Percentiles rank a stretch among this genome's conserved stretches.
phyloP scores from a whole-genome alignment of 2,113 vertebrate genomes.

The Macaca mulatta region DNA sequence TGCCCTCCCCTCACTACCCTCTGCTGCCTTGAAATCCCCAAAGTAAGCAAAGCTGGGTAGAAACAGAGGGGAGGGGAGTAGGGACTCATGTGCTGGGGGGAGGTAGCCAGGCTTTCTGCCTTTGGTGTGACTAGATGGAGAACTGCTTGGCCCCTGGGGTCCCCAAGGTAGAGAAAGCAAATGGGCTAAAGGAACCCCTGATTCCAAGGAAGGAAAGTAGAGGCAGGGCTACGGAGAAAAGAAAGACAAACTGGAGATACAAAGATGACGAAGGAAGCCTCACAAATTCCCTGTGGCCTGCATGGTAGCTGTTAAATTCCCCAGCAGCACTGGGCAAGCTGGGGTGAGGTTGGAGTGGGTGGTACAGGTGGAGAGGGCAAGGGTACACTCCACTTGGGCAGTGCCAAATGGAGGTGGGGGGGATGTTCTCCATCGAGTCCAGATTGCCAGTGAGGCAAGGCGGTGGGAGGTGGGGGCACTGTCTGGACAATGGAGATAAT shows the following conservation, averaged over 20 bases:
- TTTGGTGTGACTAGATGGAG: constrained; percentile 78
- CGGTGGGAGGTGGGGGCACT: background rate
- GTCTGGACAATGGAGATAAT: constrained; percentile 33
- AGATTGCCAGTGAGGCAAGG: constrained; percentile 57
- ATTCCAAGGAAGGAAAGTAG: constrained; percentile 59
- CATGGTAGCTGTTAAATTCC: constrained; percentile 59
- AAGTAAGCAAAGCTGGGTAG: constrained; percentile 62
- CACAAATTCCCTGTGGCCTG: constrained; percentile 64
- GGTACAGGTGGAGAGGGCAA: background rate
- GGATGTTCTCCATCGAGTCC: constrained; percentile 45
- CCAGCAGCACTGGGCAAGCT: constrained; percentile 62
- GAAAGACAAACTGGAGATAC: constrained; percentile 47
- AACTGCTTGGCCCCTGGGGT: constrained; percentile 68
- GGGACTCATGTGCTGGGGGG: constrained; percentile 61
- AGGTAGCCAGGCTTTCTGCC: constrained; percentile 80
- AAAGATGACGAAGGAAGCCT: constrained; percentile 45
- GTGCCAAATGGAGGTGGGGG: constrained; percentile 54
- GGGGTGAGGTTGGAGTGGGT: constrained; percentile 29
- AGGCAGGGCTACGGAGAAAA: constrained; percentile 39
- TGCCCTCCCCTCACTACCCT: constrained; percentile 14
- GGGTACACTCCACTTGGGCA: constrained; percentile 15
- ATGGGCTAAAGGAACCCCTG: constrained; percentile 46
- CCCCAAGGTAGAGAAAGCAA: constrained; percentile 68
- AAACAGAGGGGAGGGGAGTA: constrained; percentile 56
- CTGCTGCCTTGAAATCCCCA: constrained; percentile 64